A percentile compares a stretch with the other conserved stretches of the same genome.
phyloP scores from a whole-genome alignment of 2,113 vertebrate species.

The Recurvirostra avosetta region DNA sequence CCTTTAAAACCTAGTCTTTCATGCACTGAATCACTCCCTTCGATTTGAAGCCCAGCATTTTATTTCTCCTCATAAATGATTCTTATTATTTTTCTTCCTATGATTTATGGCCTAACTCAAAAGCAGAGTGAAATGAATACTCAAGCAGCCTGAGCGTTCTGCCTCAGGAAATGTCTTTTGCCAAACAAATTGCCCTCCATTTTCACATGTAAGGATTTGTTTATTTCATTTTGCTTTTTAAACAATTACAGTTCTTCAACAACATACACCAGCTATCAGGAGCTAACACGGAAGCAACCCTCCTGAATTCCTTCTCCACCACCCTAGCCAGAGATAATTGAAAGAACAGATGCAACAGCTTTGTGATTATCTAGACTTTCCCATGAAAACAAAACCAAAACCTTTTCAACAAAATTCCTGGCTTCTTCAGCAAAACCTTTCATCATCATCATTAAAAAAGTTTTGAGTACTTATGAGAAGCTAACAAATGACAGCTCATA shows the following conservation, averaged over 20 bases:
- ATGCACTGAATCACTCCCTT: neutral
- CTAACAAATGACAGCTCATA: constrained; percentile 49
- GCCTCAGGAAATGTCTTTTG: neutral
- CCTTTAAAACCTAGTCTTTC: constrained; percentile 3
- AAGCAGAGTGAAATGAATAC: neutral
- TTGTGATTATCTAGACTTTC: constrained; percentile 4
- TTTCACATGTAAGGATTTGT: neutral
- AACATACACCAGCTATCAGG: neutral
- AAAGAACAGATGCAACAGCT: neutral
- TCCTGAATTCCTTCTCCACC: neutral
- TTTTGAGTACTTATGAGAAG: constrained; percentile 4
- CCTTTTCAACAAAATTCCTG: constrained; percentile 5
- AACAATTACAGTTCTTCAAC: neutral
- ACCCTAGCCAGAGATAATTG: neutral
- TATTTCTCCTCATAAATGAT: neutral
- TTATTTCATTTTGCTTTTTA: neutral
- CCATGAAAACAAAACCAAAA: neutral
- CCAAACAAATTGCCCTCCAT: neutral
- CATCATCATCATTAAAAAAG: constrained; percentile 39
- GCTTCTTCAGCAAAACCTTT: constrained; percentile 16
- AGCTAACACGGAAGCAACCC: neutral
- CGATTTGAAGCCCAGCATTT: neutral
- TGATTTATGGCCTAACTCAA: neutral
- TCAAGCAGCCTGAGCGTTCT: neutral
- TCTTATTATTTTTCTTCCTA: neutral